These are phyloP conservation scores for Andrena chrysosceles DNA, from an alignment of 2,888 invertebrate genomes.

Conservation along the genomic window DNA sequence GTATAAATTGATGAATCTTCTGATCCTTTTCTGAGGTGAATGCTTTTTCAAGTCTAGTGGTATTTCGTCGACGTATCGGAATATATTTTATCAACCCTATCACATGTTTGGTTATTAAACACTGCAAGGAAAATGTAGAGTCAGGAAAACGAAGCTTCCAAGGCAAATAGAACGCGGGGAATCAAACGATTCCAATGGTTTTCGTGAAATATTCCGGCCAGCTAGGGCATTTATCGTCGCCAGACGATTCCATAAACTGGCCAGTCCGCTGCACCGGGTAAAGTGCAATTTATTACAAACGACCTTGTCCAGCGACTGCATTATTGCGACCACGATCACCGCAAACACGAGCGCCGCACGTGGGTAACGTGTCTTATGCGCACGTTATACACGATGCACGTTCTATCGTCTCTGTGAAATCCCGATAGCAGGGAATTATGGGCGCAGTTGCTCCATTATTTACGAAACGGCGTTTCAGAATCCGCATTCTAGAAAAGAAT, in stretches of 20 bases:
- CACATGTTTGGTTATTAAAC: neutral
- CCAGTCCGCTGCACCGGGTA: neutral
- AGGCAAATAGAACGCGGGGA: neutral
- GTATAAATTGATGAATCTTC: too few relatives aligned
- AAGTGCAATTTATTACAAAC: constrained; percentile 50
- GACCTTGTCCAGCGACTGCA: constrained; percentile 11
- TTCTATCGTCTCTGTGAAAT: constrained; percentile 16
- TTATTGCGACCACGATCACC: constrained; percentile 41
- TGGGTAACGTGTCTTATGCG: constrained; percentile 7
- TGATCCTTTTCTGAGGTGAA: too few relatives aligned
- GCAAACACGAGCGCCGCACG: constrained; percentile 20
- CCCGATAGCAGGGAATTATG: constrained; percentile 27
- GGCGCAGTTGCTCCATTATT: constrained; percentile 16
- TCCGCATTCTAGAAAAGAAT: constrained; percentile 1
- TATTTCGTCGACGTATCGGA: neutral
- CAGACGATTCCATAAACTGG: constrained; percentile 27
- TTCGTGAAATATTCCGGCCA: neutral
- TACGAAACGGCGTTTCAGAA: neutral
- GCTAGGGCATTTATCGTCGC: constrained; percentile 12
- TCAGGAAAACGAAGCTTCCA: neutral
- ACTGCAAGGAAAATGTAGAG: neutral
- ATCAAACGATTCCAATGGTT: constrained; percentile 12
- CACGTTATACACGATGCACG: neutral
- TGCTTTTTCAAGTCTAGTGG: neutral
- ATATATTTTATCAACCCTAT: neutral